phyloP scores from a whole-genome alignment of 2,113 vertebrate species.

The Pelmatolapia mariae region DNA sequence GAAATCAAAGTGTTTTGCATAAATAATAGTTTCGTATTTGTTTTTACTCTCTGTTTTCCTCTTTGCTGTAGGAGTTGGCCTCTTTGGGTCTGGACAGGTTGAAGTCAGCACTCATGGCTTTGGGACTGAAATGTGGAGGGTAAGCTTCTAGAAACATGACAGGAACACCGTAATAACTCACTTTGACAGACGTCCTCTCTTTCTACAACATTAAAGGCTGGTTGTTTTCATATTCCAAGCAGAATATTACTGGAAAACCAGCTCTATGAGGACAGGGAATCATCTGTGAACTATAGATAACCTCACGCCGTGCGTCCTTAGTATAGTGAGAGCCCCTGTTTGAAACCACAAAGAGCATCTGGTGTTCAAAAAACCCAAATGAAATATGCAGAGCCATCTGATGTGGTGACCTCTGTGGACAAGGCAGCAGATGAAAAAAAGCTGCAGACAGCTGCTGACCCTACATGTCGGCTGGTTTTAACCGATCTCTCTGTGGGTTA shows the following conservation, averaged over 20 bases:
- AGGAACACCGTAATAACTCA: background rate
- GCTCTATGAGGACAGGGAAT: background rate
- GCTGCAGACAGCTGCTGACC: background rate
- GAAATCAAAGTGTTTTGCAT: fast-evolving
- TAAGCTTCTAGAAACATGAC: constrained; percentile 58
- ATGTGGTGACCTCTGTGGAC: background rate
- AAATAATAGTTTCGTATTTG: background rate
- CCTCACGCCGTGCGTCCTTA: fast-evolving
- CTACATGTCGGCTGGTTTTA: background rate
- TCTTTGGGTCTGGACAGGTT: constrained; percentile 95
- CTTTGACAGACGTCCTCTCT: background rate
- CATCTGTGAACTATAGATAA: background rate
- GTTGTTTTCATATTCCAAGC: background rate
- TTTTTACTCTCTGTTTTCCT: background rate
- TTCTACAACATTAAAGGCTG: fast-evolving
- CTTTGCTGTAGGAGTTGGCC: constrained; percentile 83
- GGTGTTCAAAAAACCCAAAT: background rate
- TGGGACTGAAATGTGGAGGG: constrained; percentile 97
- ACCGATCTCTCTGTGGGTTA: background rate
- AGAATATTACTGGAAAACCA: background rate
- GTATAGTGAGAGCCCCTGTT: background rate
- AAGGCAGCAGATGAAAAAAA: background rate
- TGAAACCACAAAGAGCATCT: background rate
- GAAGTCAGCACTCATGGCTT: constrained; percentile 94
- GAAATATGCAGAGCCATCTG: background rate